Conservation (phyloP, 2,888 invertebrate species). For the Lampropteryx suffumata region DNA sequence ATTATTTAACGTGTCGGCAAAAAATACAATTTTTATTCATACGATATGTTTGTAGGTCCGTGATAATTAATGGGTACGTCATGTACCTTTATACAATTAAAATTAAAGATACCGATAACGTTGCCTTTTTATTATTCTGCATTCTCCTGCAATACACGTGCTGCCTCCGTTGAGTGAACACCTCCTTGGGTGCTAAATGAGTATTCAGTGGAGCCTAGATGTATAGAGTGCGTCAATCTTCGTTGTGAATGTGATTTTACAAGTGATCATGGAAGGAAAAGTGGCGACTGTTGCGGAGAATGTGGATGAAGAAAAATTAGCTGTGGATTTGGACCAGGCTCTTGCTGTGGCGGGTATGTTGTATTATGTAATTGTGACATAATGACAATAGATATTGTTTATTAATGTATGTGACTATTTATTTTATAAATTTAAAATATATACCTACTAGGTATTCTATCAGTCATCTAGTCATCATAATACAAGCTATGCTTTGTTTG, state of each 20-base stretch:
- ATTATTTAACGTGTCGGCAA: background rate
- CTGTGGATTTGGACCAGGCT: slow-evolving; percentile 64
- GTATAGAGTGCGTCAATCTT: no score
- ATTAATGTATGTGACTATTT: no score
- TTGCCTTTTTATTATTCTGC: slow-evolving; percentile 12
- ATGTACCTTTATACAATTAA: slow-evolving; percentile 20
- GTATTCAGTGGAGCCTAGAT: background rate
- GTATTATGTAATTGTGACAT: no score
- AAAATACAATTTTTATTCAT: background rate
- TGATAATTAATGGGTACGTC: slow-evolving; percentile 8
- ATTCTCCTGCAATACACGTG: slow-evolving; percentile 18
- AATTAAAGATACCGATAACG: slow-evolving; percentile 37
- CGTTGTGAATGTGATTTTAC: no score
- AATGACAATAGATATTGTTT: no score
- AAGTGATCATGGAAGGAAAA: slow-evolving; percentile 43
- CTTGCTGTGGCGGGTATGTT: slow-evolving; percentile 52
- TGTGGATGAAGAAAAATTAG: slow-evolving; percentile 44
- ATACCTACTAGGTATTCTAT: no score
- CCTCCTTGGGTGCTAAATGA: slow-evolving; percentile 19
- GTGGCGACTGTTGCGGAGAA: slow-evolving; percentile 49
- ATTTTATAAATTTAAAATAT: no score
- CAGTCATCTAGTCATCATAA: no score
- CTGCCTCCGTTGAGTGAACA: slow-evolving; percentile 16
- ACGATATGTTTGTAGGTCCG: background rate
- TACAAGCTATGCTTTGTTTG: no score